Evolutionary conservation across 2,888 invertebrate genomes (phyloP).

Genomic region (Cancer borealis): DNA sequence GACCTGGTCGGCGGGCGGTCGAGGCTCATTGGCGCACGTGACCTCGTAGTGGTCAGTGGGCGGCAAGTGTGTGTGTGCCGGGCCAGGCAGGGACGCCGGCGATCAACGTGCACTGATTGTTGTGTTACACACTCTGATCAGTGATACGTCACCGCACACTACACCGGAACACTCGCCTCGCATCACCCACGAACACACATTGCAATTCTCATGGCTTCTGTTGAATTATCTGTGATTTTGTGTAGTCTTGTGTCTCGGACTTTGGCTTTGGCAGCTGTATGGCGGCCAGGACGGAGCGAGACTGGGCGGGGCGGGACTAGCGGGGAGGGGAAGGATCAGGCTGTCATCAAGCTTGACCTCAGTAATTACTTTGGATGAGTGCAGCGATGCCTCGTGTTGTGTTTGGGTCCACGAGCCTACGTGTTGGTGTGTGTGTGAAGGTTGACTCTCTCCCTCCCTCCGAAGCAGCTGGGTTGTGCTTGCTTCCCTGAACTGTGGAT

Average conservation of each 20-base stretch:
- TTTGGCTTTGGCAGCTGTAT: not conserved
- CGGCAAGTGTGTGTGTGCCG: not conserved
- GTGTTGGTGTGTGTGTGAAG: not conserved
- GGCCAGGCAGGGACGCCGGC: not conserved
- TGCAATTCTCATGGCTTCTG: not conserved
- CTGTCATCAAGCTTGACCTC: not conserved
- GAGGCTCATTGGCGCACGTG: not conserved
- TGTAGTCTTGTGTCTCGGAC: not conserved
- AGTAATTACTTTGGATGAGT: conserved; percentile 12
- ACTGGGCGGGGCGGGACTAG: not conserved
- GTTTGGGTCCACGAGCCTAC: not conserved
- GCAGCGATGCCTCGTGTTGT: not conserved
- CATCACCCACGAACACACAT: not conserved
- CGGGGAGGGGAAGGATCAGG: not conserved
- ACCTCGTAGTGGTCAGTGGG: not conserved
- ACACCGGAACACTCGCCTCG: not conserved
- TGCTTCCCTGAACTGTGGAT: not conserved
- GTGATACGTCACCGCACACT: not conserved
- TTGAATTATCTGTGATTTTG: not conserved
- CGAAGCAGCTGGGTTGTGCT: too few species aligned
- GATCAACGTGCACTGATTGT: not conserved
- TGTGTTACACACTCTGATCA: not conserved
- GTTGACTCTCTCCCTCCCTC: not conserved
- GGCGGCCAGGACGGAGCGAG: not conserved
- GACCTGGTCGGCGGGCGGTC: not conserved